Conservation (phyloP, 2,113 vertebrate genomes). For the Orientallactaga bullata region DNA sequence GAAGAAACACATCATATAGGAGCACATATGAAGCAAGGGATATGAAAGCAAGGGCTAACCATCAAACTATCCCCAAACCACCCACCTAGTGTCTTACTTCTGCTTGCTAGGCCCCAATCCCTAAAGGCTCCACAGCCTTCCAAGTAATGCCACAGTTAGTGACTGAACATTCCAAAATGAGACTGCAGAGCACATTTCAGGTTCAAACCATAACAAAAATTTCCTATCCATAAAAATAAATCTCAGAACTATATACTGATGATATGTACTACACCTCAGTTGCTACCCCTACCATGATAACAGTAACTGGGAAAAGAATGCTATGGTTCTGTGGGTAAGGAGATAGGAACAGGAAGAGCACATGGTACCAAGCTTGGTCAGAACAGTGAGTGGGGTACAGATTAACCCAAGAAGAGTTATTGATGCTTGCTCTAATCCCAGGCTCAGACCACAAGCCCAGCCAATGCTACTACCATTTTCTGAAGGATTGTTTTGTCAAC, state of each 20-base stretch:
- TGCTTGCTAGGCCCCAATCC: no score
- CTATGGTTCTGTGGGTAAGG: conserved; percentile 68
- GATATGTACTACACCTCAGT: background rate
- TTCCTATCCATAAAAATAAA: background rate
- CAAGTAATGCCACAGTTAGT: no score
- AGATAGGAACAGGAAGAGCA: conserved; percentile 41
- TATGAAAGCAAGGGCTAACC: no score
- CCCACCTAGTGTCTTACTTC: no score
- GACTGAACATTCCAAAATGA: no score
- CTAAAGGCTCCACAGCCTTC: no score
- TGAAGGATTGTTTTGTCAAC: conserved; percentile 74
- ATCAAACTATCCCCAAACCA: no score
- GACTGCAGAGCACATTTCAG: no score
- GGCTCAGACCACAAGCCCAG: no score
- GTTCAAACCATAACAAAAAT: no score
- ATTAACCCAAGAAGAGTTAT: background rate
- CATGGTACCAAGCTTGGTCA: conserved; percentile 39
- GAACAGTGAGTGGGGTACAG: conserved; percentile 6
- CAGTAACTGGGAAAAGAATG: background rate
- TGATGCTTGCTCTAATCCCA: background rate
- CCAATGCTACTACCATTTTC: conserved; percentile 41
- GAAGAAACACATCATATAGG: no score
- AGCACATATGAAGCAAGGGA: no score
- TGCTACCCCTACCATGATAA: background rate
- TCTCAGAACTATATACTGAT: background rate